A percentile compares a stretch with the other conserved stretches of the same genome.
phyloP scores from a whole-genome alignment of 1,140 invertebrate genomes.

The Drosophila subobscura region DNA sequence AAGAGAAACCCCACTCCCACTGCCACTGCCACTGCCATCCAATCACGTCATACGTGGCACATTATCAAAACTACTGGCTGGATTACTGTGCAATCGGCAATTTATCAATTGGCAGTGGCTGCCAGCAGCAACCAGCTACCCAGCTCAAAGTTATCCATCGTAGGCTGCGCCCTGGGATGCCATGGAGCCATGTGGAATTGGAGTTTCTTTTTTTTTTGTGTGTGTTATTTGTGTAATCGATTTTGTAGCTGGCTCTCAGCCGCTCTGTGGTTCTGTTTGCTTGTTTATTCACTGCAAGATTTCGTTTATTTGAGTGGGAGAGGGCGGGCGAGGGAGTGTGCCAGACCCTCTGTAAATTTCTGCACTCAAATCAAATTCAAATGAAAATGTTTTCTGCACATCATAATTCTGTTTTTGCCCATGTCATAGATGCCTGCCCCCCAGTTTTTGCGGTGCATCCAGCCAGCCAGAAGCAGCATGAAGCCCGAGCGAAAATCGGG shows the following conservation, averaged over 20 bases:
- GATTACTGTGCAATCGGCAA: slow-evolving; percentile 13
- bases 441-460: too few relatives aligned
- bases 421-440: slow-evolving; percentile 3
- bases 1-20: slow-evolving; percentile 2
- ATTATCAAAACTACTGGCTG: slow-evolving; percentile 7
- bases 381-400: slow-evolving; percentile 24
- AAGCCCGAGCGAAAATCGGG: too few relatives aligned
- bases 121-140: too few relatives aligned
- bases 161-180: neutral
- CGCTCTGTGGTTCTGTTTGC: neutral
- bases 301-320: slow-evolving; percentile 43
- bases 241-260: slow-evolving; percentile 40
- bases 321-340: too few relatives aligned
- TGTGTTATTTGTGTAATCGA: slow-evolving; percentile 56
- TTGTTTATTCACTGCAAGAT: slow-evolving; percentile 34
- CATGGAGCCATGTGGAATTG: slow-evolving; percentile 9
- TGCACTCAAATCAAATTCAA: slow-evolving; percentile 3
- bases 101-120: slow-evolving; percentile 37
- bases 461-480: too few relatives aligned
- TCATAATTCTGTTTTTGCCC: slow-evolving; percentile 35
- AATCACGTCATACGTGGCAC: slow-evolving; percentile 28
- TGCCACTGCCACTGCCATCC: slow-evolving; percentile 5
- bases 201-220: slow-evolving; percentile 4
- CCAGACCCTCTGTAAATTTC: slow-evolving; percentile 15
- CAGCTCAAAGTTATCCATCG: slow-evolving; percentile 22